These are phyloP conservation scores for Probaryconus sp. DNA, from an alignment of 1,140 invertebrate genomes.

Conservation along the genomic window DNA sequence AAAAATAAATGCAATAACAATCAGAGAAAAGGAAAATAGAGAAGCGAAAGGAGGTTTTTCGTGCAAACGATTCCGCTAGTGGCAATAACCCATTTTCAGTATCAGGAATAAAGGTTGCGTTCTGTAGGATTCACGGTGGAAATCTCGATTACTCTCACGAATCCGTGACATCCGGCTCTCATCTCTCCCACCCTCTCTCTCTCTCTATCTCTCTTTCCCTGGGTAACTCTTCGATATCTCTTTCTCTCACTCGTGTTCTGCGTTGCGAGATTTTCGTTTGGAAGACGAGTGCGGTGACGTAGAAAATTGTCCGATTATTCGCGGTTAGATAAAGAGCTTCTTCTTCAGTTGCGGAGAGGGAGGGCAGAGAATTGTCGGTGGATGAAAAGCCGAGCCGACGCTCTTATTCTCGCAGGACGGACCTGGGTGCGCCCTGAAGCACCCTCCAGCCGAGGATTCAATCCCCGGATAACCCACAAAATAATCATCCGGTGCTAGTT, in stretches of 20 bases:
- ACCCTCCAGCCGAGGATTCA: constrained; percentile 74
- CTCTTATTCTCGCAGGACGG: constrained; percentile 64
- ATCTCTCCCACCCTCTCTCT: neutral
- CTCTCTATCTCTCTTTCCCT: constrained; percentile 25
- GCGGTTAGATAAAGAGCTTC: constrained; percentile 71
- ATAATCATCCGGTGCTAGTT: constrained; percentile 74
- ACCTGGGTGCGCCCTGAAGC: constrained; percentile 70
- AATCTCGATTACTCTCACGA: constrained; percentile 60
- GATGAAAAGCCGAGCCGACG: constrained; percentile 70
- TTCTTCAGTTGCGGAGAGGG: constrained; percentile 44
- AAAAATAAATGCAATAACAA: no score
- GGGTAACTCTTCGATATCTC: no score
- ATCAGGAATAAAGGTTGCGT: constrained; percentile 35
- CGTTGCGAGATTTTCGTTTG: constrained; percentile 55
- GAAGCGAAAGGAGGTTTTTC: no score
- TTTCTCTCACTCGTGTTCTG: constrained; percentile 24
- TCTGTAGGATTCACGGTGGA: constrained; percentile 54
- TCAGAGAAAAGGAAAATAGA: no score
- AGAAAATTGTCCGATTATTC: constrained; percentile 75
- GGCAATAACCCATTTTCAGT: constrained; percentile 39
- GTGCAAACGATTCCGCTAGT: neutral
- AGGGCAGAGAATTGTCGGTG: constrained; percentile 43
- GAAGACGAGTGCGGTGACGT: constrained; percentile 69
- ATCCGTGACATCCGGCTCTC: constrained; percentile 48
- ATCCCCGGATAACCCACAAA: constrained; percentile 73